Conservation (phyloP, 2,113 vertebrate genomes). For the Scortum barcoo region DNA sequence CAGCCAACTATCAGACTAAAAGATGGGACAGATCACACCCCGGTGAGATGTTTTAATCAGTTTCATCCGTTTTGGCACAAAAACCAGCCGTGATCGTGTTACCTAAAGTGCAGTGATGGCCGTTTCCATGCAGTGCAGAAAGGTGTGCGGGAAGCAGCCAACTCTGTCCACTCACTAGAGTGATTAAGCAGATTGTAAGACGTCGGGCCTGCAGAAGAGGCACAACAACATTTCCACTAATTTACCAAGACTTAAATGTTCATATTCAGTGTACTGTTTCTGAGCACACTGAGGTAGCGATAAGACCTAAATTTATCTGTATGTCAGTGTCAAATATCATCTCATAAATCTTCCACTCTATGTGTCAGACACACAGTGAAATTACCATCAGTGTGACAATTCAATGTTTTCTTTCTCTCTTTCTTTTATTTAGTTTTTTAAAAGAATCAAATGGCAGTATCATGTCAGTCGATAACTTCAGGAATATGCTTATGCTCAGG, state of each 20-base stretch:
- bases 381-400: not conserved
- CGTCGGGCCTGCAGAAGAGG: not conserved
- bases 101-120: not conserved
- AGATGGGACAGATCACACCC: not conserved
- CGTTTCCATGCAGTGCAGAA: not conserved
- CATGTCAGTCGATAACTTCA: too few species aligned
- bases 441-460: too few species aligned
- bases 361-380: not conserved
- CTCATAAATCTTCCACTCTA: not conserved
- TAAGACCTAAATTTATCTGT: not conserved
- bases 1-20: conserved; percentile 15
- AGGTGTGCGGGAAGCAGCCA: not conserved
- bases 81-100: not conserved
- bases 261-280: not conserved
- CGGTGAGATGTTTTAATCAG: not conserved
- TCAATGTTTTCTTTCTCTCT: not conserved
- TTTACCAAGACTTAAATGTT: not conserved
- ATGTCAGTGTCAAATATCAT: not conserved
- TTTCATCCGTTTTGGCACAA: conserved; percentile 9
- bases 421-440: too few species aligned
- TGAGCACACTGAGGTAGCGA: not conserved
- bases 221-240: not conserved
- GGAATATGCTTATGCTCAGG: not conserved
- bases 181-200: not conserved
- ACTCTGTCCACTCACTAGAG: conserved; percentile 2